phyloP scores from a whole-genome alignment of 2,113 vertebrate genomes.

The Nansenia antarctica region DNA sequence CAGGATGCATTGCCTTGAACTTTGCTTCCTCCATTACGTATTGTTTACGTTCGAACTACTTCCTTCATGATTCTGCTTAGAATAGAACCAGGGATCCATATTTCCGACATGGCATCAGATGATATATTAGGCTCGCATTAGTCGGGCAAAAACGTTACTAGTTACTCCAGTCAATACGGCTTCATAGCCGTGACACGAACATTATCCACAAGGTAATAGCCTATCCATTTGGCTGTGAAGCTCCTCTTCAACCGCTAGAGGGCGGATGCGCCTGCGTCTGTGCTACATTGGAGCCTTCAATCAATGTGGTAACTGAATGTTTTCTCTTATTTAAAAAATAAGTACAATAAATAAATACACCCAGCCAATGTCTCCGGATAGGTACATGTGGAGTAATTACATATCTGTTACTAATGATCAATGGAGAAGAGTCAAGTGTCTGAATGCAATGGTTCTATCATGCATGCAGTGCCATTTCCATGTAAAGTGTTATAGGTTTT shows the following conservation, averaged over 20 bases:
- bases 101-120: conserved; percentile 32
- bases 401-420: too few species aligned
- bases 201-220: too few species aligned
- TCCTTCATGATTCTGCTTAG: conserved; percentile 73
- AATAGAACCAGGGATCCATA: conserved; percentile 45
- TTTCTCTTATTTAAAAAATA: too few species aligned
- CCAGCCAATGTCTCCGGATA: too few species aligned
- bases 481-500: too few species aligned
- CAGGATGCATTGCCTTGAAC: conserved; percentile 74
- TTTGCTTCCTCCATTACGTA: conserved; percentile 77
- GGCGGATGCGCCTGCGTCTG: conserved; percentile 58
- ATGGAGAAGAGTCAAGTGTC: too few species aligned
- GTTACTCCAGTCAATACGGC: background rate
- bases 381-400: too few species aligned
- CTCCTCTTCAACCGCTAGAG: conserved; percentile 62
- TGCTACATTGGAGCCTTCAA: background rate
- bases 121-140: conserved; percentile 48
- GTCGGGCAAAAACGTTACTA: background rate
- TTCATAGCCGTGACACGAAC: background rate
- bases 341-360: too few species aligned
- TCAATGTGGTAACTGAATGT: too few species aligned
- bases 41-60: conserved; percentile 73
- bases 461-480: too few species aligned
- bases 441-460: too few species aligned
- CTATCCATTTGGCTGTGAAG: conserved; percentile 47